Conservation (phyloP, 2,113 vertebrate genomes). For the Enhydra lutris region DNA sequence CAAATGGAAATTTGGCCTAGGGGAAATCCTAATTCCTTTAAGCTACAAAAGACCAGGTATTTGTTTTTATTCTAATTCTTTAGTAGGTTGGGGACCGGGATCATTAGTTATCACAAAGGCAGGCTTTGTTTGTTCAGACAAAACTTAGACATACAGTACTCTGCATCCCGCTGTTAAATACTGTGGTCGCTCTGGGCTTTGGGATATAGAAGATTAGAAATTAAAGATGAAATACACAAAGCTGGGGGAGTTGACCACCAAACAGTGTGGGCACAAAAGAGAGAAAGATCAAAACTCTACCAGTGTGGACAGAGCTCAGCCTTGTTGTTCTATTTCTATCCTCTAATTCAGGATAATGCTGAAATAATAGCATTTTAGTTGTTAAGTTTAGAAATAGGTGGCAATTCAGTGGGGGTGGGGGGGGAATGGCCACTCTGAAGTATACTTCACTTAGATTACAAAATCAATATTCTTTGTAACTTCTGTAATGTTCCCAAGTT, state of each 20-base stretch:
- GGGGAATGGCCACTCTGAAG: background rate
- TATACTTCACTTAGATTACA: background rate
- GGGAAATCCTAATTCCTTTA: slow-evolving; percentile 76
- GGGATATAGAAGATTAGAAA: slow-evolving; percentile 2
- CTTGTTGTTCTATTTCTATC: background rate
- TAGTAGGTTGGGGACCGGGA: slow-evolving; percentile 62
- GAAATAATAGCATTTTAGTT: background rate
- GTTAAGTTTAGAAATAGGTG: background rate
- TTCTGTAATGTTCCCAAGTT: background rate
- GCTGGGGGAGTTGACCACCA: background rate
- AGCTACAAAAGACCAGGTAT: slow-evolving; percentile 67
- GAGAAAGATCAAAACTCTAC: background rate
- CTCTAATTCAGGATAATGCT: background rate
- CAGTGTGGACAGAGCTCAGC: background rate
- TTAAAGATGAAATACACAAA: slow-evolving; percentile 49
- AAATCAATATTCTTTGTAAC: background rate
- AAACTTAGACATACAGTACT: slow-evolving; percentile 7
- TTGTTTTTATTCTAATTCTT: slow-evolving; percentile 75
- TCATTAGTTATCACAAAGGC: slow-evolving; percentile 71
- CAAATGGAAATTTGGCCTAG: slow-evolving; percentile 75
- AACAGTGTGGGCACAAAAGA: background rate
- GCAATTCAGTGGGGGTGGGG: background rate
- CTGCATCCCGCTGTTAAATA: slow-evolving; percentile 14
- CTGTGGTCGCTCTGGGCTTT: slow-evolving; percentile 30
- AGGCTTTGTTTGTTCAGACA: slow-evolving; percentile 62